Evolutionary conservation across 2,113 vertebrate genomes (phyloP), one percentile per base, ranked within the genome.

Genomic region (Zootoca vivipara): DNA sequence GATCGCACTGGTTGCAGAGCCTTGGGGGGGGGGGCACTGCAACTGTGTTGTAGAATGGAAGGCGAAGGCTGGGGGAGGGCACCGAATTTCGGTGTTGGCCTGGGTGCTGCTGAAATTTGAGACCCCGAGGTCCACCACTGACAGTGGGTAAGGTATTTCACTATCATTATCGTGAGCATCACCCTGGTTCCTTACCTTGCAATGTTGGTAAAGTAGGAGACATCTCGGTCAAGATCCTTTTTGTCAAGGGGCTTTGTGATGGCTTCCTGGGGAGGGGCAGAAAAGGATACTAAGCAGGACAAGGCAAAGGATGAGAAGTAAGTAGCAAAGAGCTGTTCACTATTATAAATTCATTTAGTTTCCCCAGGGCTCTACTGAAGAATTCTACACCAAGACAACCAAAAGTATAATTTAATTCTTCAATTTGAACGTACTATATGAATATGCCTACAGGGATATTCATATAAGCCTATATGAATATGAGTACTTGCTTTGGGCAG

Each of bases 221-320:
- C 98, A 81, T 99, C 98, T 65, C 97, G 95, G 89, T 99, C 98
- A 88, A 99, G 94, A 94, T 98, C 97, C 93, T 97, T 99, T 90
- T 98, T 98, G 91, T 99, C 98, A 81, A 99, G 95, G 8, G 97
- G 97, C 83, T 96, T 95, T 96, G 98, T 98, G 87, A 99, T 96
- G 7, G 96, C 97, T 56, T 98, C 97, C 98, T 99, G 85, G 5
- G 87, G 30, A 69, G 24, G 90, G 69, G 93, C 26, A 33, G 75
- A 83, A 40, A 86, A 30, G n/a, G 18, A 26, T 67, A 77, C 7
- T 85, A 16, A 40, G 83, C 7, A 2, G 46, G 20, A 28, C 30
- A 33, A 15, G 69, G 24, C n/a, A 18, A 16, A n/a, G 9, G 22
- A 22, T 40, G 5, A 20, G 15, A 52, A 83, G 40, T 16, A n/a